Evolutionary conservation across 1,140 invertebrate genomes (phyloP), one percentile per base, ranked within the genome.

Genomic region (Steinernema khuongi): DNA sequence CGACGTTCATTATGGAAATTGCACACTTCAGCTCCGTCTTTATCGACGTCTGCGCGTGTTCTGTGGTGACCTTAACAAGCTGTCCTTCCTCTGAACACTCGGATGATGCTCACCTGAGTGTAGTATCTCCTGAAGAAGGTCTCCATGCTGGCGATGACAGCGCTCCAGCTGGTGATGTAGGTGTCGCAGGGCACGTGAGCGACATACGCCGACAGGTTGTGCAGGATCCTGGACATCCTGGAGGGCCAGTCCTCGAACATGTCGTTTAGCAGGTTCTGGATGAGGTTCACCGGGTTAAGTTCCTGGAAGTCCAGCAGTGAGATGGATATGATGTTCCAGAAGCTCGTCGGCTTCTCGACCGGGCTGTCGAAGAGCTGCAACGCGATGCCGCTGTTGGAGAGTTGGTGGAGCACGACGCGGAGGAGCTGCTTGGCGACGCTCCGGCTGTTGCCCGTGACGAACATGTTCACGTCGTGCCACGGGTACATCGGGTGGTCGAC

Each of bases 371-470:
- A 98, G 79, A 99, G 91, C 88, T 97, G 95, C 70, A 93, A 88
- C 86, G 97, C 97, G 70, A 99, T 91, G 73, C 94, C 94, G 80
- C 81, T 81, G 2, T 68, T 71, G 1, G 84, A 85, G 4, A 85
- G 73, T 74, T 98, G 95, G 87, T 99, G 95, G 32, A 99, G 88
- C 70, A 95, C 91, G 86, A 96, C 97, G 78, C 96, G 90, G 44
- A 99, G 88, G 87, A 99, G 97, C 86, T 99, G 96, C 86, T 95
- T 91, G 0, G 95, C 94, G 43, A 97, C 93, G 85, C 93, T 96
- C 68, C 92, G 90, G 1, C 92, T 91, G 74, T 92, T 91, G 74
- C 93, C 93, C 7, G 93, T 93, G 76, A 96, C 86, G 79, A 94
- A 91, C 73, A 92, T 90, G 22, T 82, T 85, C 1, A 76, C 72